A percentile compares a stretch with the other conserved stretches of the same genome.
phyloP scores from a whole-genome alignment of 2,113 vertebrate genomes.

The Hypanus sabinus region DNA sequence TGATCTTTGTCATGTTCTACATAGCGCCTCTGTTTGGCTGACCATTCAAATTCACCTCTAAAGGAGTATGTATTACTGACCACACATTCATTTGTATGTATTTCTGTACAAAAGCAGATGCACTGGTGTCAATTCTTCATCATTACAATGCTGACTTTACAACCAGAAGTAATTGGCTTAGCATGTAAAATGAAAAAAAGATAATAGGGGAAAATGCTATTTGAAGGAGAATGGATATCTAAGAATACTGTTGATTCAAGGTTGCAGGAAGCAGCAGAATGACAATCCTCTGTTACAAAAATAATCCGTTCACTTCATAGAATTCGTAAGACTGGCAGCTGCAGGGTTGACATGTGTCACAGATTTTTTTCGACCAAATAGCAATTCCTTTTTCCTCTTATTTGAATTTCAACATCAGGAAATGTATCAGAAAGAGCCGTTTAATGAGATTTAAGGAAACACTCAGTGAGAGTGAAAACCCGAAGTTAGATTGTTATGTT shows the following conservation, averaged over 20 bases:
- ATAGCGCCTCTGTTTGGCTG: not conserved
- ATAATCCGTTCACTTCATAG: not conserved
- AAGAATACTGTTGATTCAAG: not conserved
- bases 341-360: not conserved
- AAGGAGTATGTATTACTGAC: not conserved
- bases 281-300: conserved; percentile 12
- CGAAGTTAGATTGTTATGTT: not conserved
- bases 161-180: not conserved
- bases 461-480: not conserved
- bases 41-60: not conserved
- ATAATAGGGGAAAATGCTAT: not conserved
- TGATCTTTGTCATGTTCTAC: not conserved
- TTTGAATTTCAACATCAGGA: not conserved
- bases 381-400: not conserved
- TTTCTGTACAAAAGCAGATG: not conserved
- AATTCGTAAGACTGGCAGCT: not conserved
- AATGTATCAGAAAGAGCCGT: not conserved
- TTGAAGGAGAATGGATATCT: not conserved
- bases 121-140: not conserved
- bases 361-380: not conserved
- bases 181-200: not conserved
- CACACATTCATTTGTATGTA: not conserved
- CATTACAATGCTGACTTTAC: not conserved
- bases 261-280: not conserved
- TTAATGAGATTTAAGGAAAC: not conserved